Base-by-base conservation (phyloP, 2,797 vertebrate genomes). In the Glyptemys insculpta region DNA sequence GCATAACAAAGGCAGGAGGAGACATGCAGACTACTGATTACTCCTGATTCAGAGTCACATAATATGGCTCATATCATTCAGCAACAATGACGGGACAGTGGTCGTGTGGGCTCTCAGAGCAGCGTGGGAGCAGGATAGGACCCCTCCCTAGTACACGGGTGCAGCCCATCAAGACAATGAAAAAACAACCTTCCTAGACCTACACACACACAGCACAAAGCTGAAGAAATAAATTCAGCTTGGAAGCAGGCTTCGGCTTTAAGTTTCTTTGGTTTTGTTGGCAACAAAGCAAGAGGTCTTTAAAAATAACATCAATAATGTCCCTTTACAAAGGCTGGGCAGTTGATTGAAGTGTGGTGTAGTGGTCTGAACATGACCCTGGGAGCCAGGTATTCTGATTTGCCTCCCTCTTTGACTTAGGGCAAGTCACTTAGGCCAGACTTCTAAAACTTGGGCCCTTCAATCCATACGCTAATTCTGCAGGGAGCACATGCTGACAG, bases 281-380 rank as follows among this genome's bases (percentile, higher is more conserved):
- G 68, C 15, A n/a, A 25, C 3, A 81, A 27, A 85, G 34, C 79
- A 76, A n/a, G 62, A 65, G 62, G 8, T n/a, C 57, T n/a, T 19
- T n/a, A n/a, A 50, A 50, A 0, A 0, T 34, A 37, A 57, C 31
- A n/a, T 2, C 37, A 15, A 14, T 50, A 21, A 3, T 44, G 47
- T 5, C 27, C 49, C 2, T 34, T 59, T 78, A 10, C 8, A 4
- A 81, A 41, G 12, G 29, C 14, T 56, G n/a, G n/a, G n/a, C 9
- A 25, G 68, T 41, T 47, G 41, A 76, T 25, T 7, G 72, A 29
- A 12, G 12, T 76, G 23, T 44, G 15, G 27, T 29, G 2, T 27
- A 85, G 44, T 1, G 3, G 8, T 72, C 29, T n/a, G 21, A 87
- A 49, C 8, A 49, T 9, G 59, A 87, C 21, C 2, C 50, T 10